Evolutionary conservation across 1,140 invertebrate genomes (phyloP), one percentile per base, ranked within the genome.

Genomic region (Harlomillsia oculata): DNA sequence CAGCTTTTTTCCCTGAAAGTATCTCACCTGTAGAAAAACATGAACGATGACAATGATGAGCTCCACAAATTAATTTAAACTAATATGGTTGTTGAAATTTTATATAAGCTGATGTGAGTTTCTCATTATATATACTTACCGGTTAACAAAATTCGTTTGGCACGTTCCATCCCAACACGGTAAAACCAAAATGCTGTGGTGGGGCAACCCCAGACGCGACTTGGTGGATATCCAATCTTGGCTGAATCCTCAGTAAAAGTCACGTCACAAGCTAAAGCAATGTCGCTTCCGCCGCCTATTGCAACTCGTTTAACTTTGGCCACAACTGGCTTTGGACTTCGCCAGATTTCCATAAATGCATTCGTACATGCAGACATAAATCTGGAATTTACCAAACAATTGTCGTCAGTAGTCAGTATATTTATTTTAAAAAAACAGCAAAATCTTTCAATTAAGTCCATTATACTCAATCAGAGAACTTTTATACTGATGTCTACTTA

Each of bases 271-370:
- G 59, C 53, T 32, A 67, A 53, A 11, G 63, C 63, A 20, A 67
- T 67, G 41, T 67, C 66, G 43, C 55, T 59, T 28, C 66, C 66
- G 32, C 66, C 66, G 16, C 60, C 66, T 14, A 67, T 67, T 8
- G 60, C 63, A 21, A 62, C 63, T 14, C 61, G 25, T 32, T 60
- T 25, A n/a, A 67, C 64, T 57, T 67, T 67, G 14, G 53, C 57
- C 0, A 65, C 44, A 11, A 63, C 60, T 29, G 66, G 66, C 41
- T 67, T 67, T 8, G 34, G 25, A 36, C 65, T 66, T 21, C 62
- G 40, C 65, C 65, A 67, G 16, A 67, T 51, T 30, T 63, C 58
- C 66, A 67, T 67, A 21, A 57, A 64, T 20, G 56, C 26, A 8
- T 37, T 16, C 18, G 56, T 67, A 30, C 57, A 60, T 16, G 25